Percentiles rank a stretch among this genome's conserved stretches.
phyloP scores from a whole-genome alignment of 1,140 invertebrate genomes.

The Papilio polytes region DNA sequence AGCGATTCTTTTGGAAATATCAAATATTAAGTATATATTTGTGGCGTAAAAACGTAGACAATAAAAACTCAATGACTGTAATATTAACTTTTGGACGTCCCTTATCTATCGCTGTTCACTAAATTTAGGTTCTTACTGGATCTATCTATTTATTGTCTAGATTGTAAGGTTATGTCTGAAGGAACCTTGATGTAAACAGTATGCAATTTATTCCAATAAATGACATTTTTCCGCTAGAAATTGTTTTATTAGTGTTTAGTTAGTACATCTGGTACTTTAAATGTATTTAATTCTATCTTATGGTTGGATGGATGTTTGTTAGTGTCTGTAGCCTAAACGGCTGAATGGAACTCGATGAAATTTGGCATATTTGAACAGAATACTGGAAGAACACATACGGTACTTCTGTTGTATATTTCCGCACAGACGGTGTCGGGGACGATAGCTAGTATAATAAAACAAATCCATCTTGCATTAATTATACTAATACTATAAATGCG shows the following conservation, averaged over 20 bases:
- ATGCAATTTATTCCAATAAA: slow-evolving; percentile 4
- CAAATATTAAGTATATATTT: not conserved
- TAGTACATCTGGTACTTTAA: not conserved
- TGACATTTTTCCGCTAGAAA: not conserved
- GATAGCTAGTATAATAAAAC: no score
- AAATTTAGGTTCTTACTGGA: not conserved
- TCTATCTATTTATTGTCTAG: not conserved
- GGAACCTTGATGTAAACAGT: not conserved
- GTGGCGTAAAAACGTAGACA: slow-evolving; percentile 8
- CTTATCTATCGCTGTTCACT: not conserved
- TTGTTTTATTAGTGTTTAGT: slow-evolving; percentile 1
- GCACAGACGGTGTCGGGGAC: no score
- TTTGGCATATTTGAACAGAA: no score
- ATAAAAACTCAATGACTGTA: slow-evolving; percentile 23
- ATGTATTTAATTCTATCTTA: no score
- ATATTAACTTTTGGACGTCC: not conserved
- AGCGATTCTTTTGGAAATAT: no score
- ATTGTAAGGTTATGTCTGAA: not conserved
- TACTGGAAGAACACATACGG: no score
- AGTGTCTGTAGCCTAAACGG: no score
- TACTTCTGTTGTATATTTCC: no score
- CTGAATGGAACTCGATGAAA: no score
- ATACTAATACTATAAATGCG: no score
- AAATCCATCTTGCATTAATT: no score
- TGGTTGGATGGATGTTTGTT: no score